These are phyloP conservation scores for Hystrix cristata DNA, from an alignment of 2,113 vertebrate genomes.

Conservation along the genomic window DNA sequence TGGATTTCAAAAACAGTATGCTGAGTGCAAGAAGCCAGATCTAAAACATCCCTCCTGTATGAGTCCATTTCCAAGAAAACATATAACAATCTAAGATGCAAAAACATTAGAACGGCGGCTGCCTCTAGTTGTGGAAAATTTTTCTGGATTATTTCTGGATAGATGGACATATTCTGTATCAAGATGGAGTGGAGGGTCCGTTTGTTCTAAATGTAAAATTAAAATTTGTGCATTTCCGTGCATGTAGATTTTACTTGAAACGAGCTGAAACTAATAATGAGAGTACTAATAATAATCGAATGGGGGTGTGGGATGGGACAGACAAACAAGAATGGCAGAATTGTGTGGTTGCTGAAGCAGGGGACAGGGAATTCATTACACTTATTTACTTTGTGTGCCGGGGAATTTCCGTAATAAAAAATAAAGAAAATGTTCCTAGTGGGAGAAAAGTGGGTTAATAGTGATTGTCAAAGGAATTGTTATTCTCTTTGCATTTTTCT, in stretches of 20 bases:
- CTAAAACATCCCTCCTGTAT: not conserved
- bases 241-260: not conserved
- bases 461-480: not conserved
- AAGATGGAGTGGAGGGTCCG: not conserved
- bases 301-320: not conserved
- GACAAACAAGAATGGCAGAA: not conserved
- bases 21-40: slow-evolving; percentile 8
- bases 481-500: not conserved
- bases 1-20: slow-evolving; percentile 39
- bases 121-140: not conserved
- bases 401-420: not conserved
- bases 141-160: not conserved
- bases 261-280: not conserved
- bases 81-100: slow-evolving; percentile 28
- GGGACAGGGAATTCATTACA: not conserved
- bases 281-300: not conserved
- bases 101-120: not conserved
- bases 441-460: not conserved
- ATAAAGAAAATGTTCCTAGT: not conserved
- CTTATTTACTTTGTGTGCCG: not conserved
- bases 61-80: not conserved
- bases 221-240: not conserved
- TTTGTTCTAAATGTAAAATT: not conserved
- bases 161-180: not conserved
- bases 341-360: not conserved